Base-by-base conservation (phyloP, 2,888 invertebrate species). In the Pterostichus niger region DNA sequence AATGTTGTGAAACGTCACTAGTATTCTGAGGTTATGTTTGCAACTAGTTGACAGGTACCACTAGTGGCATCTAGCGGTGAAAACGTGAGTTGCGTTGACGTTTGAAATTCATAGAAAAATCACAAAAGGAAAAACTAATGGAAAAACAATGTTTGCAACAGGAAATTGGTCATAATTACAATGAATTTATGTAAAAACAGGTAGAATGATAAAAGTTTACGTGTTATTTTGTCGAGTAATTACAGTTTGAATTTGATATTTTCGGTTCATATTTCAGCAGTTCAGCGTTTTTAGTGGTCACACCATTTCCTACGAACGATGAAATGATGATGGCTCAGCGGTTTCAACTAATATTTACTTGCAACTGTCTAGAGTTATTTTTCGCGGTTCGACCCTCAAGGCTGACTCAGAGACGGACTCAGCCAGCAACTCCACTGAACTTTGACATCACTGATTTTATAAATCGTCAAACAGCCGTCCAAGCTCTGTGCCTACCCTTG, bases 381-480 rank as follows among this genome's bases (percentile, higher is more conserved):
- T 71, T 35, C 10, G 33, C 71, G 11, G n/a, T 61, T 24, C 31
- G 59, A 46, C 46, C 64, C n/a, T 61, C 75, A 76, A 15, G 77
- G 83, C 54, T 52, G 31, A 54, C 17, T 46, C 61, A 64, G 61
- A 15, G 44, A 7, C 79, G 64, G 2, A 52, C 52, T 52, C 2
- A 46, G 40, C 6, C 3, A 6, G 1, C 1, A 40, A 6, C 6
- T n/a, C n/a, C 7, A 40, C 6, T 40, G 40, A 40, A 6, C 40
- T 40, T 40, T 40, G 40, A 40, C 40, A 40, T 6, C 6, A 40
- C 2, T 1, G 9, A 40, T 40, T 9, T 40, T 6, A 40, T 6
- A 40, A n/a, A n/a, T n/a, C n/a, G n/a, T n/a, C n/a, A n/a, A n/a
- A n/a, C n/a, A n/a, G n/a, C n/a, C n/a, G n/a, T n/a, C n/a, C n/a